Base-by-base conservation (phyloP, 2,888 invertebrate genomes). In the Parnassius orleans region DNA sequence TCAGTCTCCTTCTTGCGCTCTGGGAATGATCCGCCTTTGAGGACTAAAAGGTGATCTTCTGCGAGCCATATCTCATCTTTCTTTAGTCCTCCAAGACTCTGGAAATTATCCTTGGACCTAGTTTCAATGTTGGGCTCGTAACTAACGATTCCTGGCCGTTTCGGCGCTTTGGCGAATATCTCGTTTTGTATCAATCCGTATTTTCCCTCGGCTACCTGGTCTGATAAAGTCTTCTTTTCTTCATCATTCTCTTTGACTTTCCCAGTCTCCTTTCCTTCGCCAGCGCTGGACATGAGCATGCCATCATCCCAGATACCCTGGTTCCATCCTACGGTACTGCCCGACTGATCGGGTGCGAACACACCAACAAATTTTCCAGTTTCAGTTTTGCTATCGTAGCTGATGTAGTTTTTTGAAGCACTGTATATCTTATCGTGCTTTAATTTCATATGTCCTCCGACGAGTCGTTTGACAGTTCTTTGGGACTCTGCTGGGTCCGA, bases 41-140 rank as follows among this genome's bases (percentile, higher is more conserved):
- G 85, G 43, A 97, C 96, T 54, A 97, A 86, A 65, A 97, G 88
- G 83, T 97, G 97, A 78, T 97, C 97, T 80, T 97, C 97, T 0
- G 97, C 96, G 61, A 97, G 87, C 97, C 97, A 97, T 74, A 97
- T 97, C 72, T 97, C 97, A 64, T 96, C 95, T 75, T 96, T 95
- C 72, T 95, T 94, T 2, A 97, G 88, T 15, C 97, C 97, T 19
- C 97, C 97, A 51, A 96, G 92, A 78, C 94, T 97, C 68, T 95
- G 94, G 41, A 94, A 93, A 70, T 95, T 97, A 81, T 97, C 97
- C 72, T 94, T 94, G 0, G 96, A 94, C 74, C 88, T 82, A 47
- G 97, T 96, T 79, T 97, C 97, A 0, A 95, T 93, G 76, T 97
- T 97, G 9, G 93, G 92, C 55, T 94, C 93, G 79, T 97, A 97